Evolutionary conservation across 2,113 vertebrate species (phyloP), one percentile per base, ranked within the genome.

Genomic region (Tragelaphus buxtoni): DNA sequence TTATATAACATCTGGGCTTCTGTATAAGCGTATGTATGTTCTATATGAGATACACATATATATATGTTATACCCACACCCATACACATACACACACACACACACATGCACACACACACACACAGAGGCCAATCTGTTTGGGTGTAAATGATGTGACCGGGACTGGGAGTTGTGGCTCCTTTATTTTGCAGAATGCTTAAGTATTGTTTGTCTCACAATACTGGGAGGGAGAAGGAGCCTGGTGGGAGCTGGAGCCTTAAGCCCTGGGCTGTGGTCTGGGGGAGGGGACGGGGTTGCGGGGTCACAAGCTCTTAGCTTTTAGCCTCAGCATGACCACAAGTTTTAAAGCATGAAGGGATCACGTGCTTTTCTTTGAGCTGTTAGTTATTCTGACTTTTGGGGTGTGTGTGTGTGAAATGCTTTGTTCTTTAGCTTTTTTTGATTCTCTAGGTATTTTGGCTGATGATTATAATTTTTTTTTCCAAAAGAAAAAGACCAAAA

Each of bases 251-350:
- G 94, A 97, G 97, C 88, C 98, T 97, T 97, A 97, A 98, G 88
- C 97, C 90, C 91, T 81, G 93, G 97, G 95, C 87, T 95, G 95
- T 95, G 88, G 97, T 87, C 2, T 96, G 95, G 93, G 97, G 96
- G 98, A 97, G 96, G 98, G 94, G 92, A 85, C 12, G 85, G 96
- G 97, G 98, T 98, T 98, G 81, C 98, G 79, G 99, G 99, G 99
- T 99, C 99, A 98, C 98, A 96, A 98, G 98, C 98, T 98, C 98
- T 98, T 99, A 98, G 98, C 98, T 98, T 98, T 98, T 99, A 98
- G 98, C 98, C 98, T 97, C 99, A 98, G 98, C 98, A 98, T 98
- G 98, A 98, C 99, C 99, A 99, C 98, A 96, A 94, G 93, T 97
- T 98, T 98, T 98, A 96, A 98, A 98, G 98, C 98, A 97, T 95